phyloP scores from a whole-genome alignment of 2,888 invertebrate genomes.

The Xanthia icteritia region DNA sequence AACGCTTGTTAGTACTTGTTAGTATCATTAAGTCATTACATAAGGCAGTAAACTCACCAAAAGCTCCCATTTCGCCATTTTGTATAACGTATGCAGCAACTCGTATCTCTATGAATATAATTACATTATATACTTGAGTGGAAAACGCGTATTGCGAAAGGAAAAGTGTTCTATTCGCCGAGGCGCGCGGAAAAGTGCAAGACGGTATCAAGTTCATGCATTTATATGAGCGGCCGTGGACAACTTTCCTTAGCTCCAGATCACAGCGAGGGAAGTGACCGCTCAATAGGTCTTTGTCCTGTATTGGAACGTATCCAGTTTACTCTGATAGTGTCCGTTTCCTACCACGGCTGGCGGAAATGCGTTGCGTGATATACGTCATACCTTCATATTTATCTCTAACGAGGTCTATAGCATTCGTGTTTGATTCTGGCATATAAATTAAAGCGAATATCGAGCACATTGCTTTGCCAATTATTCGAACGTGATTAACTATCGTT shows the following conservation, averaged over 20 bases:
- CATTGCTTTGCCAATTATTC: conserved; percentile 9
- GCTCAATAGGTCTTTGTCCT: conserved; percentile 88
- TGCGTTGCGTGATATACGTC: conserved; percentile 60
- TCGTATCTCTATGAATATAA: conserved; percentile 57
- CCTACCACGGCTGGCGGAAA: conserved; percentile 75
- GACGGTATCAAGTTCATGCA: conserved; percentile 87
- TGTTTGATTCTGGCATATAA: conserved; percentile 22
- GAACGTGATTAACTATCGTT: conserved; percentile 11
- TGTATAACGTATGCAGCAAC: conserved; percentile 59
- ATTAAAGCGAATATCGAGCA: conserved; percentile 34
- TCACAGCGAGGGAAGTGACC: conserved; percentile 85
- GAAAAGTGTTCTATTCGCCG: conserved; percentile 84
- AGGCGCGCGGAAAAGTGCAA: conserved; percentile 85
- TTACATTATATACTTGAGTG: conserved; percentile 79
- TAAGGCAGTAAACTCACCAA: conserved; percentile 79
- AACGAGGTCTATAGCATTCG: conserved; percentile 14
- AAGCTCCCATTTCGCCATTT: conserved; percentile 82
- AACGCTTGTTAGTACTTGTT: conserved; percentile 30
- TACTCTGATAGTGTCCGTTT: conserved; percentile 73
- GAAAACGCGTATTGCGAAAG: conserved; percentile 78
- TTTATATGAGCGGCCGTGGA: conserved; percentile 84
- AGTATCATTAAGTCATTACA: conserved; percentile 30
- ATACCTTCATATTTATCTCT: conserved; percentile 53
- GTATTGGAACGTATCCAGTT: conserved; percentile 85
- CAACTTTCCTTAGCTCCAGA: conserved; percentile 88